Conservation (phyloP, 2,888 invertebrate genomes). For the Lasioglossum figueresi region DNA sequence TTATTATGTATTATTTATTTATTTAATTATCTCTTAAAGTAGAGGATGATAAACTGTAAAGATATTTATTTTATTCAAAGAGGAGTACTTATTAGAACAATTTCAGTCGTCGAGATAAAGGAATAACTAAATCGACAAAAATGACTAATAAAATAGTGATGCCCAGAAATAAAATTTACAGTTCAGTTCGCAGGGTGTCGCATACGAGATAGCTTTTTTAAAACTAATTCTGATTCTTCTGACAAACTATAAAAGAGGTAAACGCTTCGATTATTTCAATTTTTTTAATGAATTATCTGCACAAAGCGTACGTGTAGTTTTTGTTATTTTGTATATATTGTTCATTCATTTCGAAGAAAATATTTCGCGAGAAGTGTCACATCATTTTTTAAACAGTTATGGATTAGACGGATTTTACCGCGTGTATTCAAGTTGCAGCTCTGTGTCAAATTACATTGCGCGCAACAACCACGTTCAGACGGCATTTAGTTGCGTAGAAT, state of each 20-base stretch:
- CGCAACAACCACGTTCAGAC: neutral
- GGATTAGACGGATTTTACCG: neutral
- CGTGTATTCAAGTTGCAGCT: neutral
- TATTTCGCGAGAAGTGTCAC: neutral
- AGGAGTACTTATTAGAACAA: neutral
- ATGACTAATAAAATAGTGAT: too few species aligned
- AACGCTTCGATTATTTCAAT: neutral
- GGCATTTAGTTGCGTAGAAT: neutral
- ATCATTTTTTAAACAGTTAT: neutral
- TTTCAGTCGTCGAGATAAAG: neutral
- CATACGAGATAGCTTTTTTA: neutral
- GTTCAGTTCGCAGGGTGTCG: neutral
- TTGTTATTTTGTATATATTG: neutral
- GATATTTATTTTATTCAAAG: neutral
- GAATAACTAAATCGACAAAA: neutral
- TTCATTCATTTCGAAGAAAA: neutral
- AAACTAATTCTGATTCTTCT: neutral
- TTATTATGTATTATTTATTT: neutral
- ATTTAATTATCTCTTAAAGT: neutral
- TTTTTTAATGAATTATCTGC: neutral
- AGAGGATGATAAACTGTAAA: neutral
- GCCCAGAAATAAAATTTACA: neutral
- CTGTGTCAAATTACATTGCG: neutral
- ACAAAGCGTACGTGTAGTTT: neutral
- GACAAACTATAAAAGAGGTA: too few species aligned